Percentiles rank a stretch among this genome's conserved stretches.
Conservation (phyloP, 2,113 vertebrate species). For the Podarcis raffonei region DNA sequence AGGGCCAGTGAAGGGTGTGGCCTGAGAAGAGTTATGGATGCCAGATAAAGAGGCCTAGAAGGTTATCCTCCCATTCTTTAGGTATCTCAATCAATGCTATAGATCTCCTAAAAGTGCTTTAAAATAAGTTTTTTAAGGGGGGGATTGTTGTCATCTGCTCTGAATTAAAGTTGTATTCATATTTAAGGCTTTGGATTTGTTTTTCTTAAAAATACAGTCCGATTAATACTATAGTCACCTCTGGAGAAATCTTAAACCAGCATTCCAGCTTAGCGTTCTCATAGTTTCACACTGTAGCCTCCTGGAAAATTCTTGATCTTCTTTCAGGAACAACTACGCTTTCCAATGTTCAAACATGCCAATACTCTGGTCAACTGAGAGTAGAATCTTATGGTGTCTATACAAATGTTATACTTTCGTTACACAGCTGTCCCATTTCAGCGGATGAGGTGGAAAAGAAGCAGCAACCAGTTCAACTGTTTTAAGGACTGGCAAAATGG, state of each 20-base stretch:
- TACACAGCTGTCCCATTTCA: slow-evolving; percentile 26
- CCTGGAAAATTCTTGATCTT: background rate
- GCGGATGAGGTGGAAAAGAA: background rate
- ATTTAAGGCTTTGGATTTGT: background rate
- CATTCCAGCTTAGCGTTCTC: background rate
- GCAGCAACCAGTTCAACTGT: background rate
- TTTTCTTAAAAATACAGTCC: background rate
- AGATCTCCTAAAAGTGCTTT: too few species aligned
- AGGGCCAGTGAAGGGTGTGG: too few species aligned
- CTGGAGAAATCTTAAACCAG: background rate
- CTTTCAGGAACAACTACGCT: background rate
- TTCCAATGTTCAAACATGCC: slow-evolving; percentile 22
- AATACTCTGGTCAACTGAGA: slow-evolving; percentile 33
- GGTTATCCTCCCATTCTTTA: too few species aligned
- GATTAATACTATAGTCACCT: background rate
- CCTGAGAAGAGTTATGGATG: too few species aligned
- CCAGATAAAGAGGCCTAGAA: too few species aligned
- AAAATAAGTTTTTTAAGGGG: too few species aligned
- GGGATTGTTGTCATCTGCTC: background rate
- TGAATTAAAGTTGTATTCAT: background rate
- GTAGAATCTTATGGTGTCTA: slow-evolving; percentile 12
- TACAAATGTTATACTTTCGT: slow-evolving; percentile 8
- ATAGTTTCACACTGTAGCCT: background rate
- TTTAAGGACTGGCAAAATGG: background rate
- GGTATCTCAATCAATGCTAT: too few species aligned